Evolutionary conservation across 2,888 invertebrate species (phyloP).

Genomic region (Conchocele bisecta): DNA sequence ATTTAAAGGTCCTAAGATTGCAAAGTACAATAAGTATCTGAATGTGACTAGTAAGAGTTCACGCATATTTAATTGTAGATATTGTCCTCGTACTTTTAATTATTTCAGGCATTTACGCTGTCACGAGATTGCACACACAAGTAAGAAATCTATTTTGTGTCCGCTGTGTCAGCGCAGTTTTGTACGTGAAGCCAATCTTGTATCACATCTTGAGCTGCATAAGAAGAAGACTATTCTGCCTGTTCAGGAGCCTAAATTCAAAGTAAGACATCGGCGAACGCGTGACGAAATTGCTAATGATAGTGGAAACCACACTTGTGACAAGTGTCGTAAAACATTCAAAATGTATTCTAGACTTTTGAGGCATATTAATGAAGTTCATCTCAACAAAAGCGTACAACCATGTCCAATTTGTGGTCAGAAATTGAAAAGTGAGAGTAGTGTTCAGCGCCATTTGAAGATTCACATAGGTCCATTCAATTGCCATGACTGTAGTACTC

Average conservation of each 20-base stretch:
- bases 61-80: constrained; percentile 44
- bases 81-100: constrained; percentile 52
- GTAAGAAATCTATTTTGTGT: constrained; percentile 30
- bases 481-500: constrained; percentile 19
- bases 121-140: constrained; percentile 43
- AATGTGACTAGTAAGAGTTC: too few species aligned
- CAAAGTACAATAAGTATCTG: too few species aligned
- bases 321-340: constrained; percentile 30
- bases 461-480: constrained; percentile 34
- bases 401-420: constrained; percentile 39
- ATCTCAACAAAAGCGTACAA: neutral
- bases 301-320: too few species aligned
- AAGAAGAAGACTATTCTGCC: constrained; percentile 21
- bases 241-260: neutral
- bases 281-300: too few species aligned
- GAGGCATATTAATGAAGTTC: constrained; percentile 11
- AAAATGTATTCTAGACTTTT: neutral
- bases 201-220: constrained; percentile 41
- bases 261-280: too few species aligned
- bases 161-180: constrained; percentile 38
- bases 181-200: constrained; percentile 37
- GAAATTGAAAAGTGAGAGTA: constrained; percentile 8
- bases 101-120: constrained; percentile 33
- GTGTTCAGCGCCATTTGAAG: constrained; percentile 18
- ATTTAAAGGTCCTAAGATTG: too few species aligned